A percentile compares a stretch with the other conserved stretches of the same genome.
Conservation (phyloP, 2,888 invertebrate species). For the Schizaphis graminum region DNA sequence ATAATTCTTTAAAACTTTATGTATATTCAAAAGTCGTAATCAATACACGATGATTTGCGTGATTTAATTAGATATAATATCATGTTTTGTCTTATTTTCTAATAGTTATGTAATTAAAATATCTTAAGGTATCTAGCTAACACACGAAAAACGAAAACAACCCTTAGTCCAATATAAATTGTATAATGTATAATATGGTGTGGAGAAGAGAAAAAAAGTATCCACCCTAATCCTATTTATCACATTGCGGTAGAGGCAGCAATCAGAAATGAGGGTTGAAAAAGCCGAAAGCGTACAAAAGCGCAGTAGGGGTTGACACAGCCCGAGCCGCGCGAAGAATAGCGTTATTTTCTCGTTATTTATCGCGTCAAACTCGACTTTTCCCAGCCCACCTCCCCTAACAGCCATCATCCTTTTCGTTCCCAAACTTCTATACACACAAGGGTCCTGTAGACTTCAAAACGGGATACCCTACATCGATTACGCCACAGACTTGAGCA, state of each 20-base stretch:
- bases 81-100: background rate
- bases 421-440: slow-evolving; percentile 35
- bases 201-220: slow-evolving; percentile 8
- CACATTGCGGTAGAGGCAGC: slow-evolving; percentile 43
- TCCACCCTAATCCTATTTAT: slow-evolving; percentile 63
- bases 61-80: background rate
- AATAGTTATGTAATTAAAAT: background rate
- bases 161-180: slow-evolving; percentile 22
- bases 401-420: slow-evolving; percentile 52
- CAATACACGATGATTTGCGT: background rate
- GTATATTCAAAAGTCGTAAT: background rate
- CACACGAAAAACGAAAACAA: slow-evolving; percentile 12
- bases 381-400: slow-evolving; percentile 24
- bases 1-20: background rate
- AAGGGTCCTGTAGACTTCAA: slow-evolving; percentile 54
- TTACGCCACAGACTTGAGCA: slow-evolving; percentile 30
- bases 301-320: slow-evolving; percentile 63
- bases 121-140: background rate
- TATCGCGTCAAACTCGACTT: slow-evolving; percentile 66
- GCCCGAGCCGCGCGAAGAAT: slow-evolving; percentile 56
- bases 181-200: background rate
- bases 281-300: slow-evolving; percentile 65
- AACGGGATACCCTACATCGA: slow-evolving; percentile 51
- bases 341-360: slow-evolving; percentile 66
- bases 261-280: slow-evolving; percentile 63